These are phyloP conservation scores for Apoda limacodes DNA, from an alignment of 2,888 invertebrate species.

Conservation along the genomic window DNA sequence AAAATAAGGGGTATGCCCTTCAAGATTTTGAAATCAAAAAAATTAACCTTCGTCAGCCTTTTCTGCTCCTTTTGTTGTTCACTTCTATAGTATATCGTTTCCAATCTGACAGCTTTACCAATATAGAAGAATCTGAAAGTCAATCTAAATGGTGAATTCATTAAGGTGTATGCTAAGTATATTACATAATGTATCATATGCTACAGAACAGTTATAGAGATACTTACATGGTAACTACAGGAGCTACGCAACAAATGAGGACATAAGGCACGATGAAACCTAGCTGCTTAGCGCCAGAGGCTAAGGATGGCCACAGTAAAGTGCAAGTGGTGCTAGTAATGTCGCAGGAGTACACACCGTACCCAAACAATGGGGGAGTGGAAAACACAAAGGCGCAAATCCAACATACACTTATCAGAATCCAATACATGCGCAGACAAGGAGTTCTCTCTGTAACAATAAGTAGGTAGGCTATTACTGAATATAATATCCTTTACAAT, in stretches of 20 bases:
- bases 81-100: slow-evolving; percentile 53
- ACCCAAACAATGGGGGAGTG: slow-evolving; percentile 58
- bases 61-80: slow-evolving; percentile 54
- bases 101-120: slow-evolving; percentile 54
- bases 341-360: slow-evolving; percentile 63
- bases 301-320: slow-evolving; percentile 52
- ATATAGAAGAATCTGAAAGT: slow-evolving; percentile 54
- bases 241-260: slow-evolving; percentile 49
- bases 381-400: slow-evolving; percentile 47
- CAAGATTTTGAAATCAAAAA: no score
- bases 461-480: no score
- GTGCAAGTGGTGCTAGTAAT: slow-evolving; percentile 58
- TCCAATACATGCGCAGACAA: slow-evolving; percentile 52
- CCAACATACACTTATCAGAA: slow-evolving; percentile 53
- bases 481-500: slow-evolving; percentile 1
- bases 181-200: no score
- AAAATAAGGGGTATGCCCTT: no score
- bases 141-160: slow-evolving; percentile 1
- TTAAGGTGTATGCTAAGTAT: no score
- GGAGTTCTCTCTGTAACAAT: slow-evolving; percentile 49
- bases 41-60: slow-evolving; percentile 53
- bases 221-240: slow-evolving; percentile 57
- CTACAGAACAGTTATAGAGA: neutral
- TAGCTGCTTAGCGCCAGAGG: slow-evolving; percentile 45
- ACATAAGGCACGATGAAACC: slow-evolving; percentile 56